Evolutionary conservation across 2,113 vertebrate genomes (phyloP).

Genomic region (Micronycteris hirsuta): DNA sequence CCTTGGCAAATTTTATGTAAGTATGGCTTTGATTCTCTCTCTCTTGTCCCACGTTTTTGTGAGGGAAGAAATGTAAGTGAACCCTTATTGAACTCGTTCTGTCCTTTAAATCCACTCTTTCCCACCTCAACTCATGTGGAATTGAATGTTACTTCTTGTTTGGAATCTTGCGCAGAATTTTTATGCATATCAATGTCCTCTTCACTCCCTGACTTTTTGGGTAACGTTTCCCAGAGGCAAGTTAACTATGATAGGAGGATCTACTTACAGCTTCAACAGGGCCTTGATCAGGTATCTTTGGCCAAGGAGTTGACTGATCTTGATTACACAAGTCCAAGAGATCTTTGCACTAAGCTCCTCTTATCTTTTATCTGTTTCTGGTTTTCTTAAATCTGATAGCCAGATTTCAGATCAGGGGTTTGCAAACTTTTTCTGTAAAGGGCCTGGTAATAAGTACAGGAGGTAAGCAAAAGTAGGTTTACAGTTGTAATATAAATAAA

Average conservation of each 20-base stretch:
- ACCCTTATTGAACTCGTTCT: conserved; percentile 57
- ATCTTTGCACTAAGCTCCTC: conserved; percentile 14
- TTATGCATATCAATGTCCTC: background rate
- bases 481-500: background rate
- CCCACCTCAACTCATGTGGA: conserved; percentile 61
- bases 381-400: conserved; percentile 17
- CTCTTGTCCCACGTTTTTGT: conserved; percentile 40
- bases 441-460: background rate
- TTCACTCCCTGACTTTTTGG: conserved; percentile 12
- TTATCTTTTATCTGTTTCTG: conserved; percentile 4
- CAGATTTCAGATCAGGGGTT: background rate
- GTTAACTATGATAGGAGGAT: conserved; percentile 7
- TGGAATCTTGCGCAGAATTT: conserved; percentile 14
- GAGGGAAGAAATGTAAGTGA: conserved; percentile 61
- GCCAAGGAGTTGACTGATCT: background rate
- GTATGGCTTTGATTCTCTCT: conserved; percentile 68
- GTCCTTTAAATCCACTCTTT: conserved; percentile 65
- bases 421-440: conserved; percentile 18
- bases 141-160: conserved; percentile 50
- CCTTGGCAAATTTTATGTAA: conserved; percentile 67
- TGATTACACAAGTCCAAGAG: background rate
- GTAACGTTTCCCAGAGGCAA: conserved; percentile 25
- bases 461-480: background rate
- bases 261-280: conserved; percentile 3
- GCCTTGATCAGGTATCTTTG: background rate